Evolutionary conservation across 2,113 vertebrate genomes (phyloP), one percentile per base, ranked within the genome.

Genomic region (Antechinus flavipes): DNA sequence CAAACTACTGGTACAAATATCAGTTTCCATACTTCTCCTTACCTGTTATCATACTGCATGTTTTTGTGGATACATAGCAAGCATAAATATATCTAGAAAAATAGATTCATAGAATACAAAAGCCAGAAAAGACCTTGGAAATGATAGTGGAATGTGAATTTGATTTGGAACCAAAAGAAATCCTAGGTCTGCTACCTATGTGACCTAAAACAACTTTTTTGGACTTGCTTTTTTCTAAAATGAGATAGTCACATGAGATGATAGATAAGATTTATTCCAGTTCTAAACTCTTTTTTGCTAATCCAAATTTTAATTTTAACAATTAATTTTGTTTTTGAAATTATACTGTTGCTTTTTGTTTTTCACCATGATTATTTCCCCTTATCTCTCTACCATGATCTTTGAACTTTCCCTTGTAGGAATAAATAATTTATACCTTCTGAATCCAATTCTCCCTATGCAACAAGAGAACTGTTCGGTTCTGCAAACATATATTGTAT

Each of bases 161-260:
- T 42, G 35, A 84, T 84, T 84, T 84, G n/a, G 35, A 84, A 84
- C 42, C n/a, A 84, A 16, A 84, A 84, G 68, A 76, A 76, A 76
- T 84, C 61, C 49, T 47, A 54, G 27, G 68, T 50, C 54, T 90
- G 42, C 2, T 22, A 55, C 46, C 61, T 27, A 1, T 12, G 7
- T 90, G 92, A 92, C n/a, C 61, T 91, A 61, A 56, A 68, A 56
- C 46, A 93, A 84, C 35, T 42, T 84, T 84, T 84, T 42, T 84
- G 8, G 7, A 84, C 19, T 6, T 84, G 16, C 3, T 42, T 42
- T n/a, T n/a, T 84, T 42, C n/a, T 42, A 42, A 84, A 42, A 84
- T 42, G 35, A 84, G n/a, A 14, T 11, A 84, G 35, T 35, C 68
- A 42, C 19, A 42, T 42, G 16, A 84, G n/a, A 42, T 84, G 68